Conservation (phyloP, 2,113 vertebrate genomes). For the Rattus rattus region DNA sequence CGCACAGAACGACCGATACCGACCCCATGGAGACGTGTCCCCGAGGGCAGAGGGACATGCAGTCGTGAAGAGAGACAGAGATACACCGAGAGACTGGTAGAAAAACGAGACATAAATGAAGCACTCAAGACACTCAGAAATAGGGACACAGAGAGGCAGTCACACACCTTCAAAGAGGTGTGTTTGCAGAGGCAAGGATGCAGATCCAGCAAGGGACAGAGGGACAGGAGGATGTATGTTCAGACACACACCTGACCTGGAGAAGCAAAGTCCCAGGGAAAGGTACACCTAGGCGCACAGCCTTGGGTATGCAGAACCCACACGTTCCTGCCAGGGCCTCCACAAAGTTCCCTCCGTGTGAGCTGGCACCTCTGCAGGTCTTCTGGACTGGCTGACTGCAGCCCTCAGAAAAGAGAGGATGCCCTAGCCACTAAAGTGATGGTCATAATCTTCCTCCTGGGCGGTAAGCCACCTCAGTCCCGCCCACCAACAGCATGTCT, state of each 20-base stretch:
- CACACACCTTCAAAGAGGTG: conserved; percentile 15
- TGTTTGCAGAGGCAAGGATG: conserved; percentile 28
- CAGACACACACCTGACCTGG: conserved; percentile 52
- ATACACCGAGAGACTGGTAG: conserved; percentile 36
- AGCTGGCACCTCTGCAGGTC: conserved; percentile 59
- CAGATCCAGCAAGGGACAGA: background rate
- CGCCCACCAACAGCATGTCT: conserved; percentile 4
- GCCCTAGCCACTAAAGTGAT: background rate
- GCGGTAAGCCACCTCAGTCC: conserved; percentile 15
- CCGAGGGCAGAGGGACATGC: conserved; percentile 25
- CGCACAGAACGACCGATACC: conserved; percentile 45
- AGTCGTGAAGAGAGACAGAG: conserved; percentile 17
- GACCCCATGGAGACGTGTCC: conserved; percentile 54
- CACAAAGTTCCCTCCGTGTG: conserved; percentile 79
- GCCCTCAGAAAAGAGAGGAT: conserved; percentile 1
- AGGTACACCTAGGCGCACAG: conserved; percentile 25
- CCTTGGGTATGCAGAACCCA: conserved; percentile 32
- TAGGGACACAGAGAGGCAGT: conserved; percentile 32
- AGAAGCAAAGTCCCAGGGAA: background rate
- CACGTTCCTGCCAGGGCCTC: conserved; percentile 71
- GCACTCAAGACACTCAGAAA: conserved; percentile 16
- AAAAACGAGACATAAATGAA: conserved; percentile 21
- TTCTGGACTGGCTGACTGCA: conserved; percentile 53
- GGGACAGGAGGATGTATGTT: background rate
- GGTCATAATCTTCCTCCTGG: conserved; percentile 10